Percentiles rank a stretch among this genome's conserved stretches.
These are phyloP conservation scores for Conus canariensis DNA, from an alignment of 2,888 invertebrate species.

Conservation along the genomic window DNA sequence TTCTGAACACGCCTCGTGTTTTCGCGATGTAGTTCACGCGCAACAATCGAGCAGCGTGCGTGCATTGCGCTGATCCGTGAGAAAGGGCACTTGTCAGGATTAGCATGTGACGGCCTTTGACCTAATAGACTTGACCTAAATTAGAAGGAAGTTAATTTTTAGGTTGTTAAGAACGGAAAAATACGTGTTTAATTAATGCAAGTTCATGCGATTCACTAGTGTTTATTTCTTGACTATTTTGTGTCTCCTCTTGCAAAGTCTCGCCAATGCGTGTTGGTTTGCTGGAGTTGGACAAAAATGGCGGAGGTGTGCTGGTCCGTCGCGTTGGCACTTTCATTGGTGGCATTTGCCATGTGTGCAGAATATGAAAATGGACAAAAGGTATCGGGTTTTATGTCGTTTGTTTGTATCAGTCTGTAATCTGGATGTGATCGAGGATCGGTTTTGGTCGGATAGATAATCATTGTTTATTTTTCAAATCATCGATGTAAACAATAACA, in stretches of 20 bases:
- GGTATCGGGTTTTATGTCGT: conserved; percentile 55
- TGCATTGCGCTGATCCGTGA: conserved; percentile 43
- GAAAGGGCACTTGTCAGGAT: conserved; percentile 42
- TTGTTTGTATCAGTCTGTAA: neutral
- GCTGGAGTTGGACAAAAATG: conserved; percentile 57
- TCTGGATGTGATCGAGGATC: too few species aligned
- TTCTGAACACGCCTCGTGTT: conserved; percentile 32
- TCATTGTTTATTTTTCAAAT: too few species aligned
- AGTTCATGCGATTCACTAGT: neutral
- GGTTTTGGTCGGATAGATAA: too few species aligned
- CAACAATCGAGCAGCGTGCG: conserved; percentile 40
- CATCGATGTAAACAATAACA: too few species aligned
- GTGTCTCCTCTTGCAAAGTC: neutral
- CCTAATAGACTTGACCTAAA: conserved; percentile 30
- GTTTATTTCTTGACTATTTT: neutral
- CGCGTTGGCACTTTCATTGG: conserved; percentile 68
- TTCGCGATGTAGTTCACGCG: conserved; percentile 39
- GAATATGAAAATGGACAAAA: conserved; percentile 71
- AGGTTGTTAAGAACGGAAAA: neutral
- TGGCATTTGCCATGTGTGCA: conserved; percentile 50
- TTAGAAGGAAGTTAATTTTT: neutral
- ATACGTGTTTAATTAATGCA: neutral
- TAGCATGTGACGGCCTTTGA: conserved; percentile 41
- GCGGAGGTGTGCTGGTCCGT: conserved; percentile 63
- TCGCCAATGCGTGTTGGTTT: conserved; percentile 17